phyloP scores from a whole-genome alignment of 2,113 vertebrate species.

The Chaenogobius annularis region DNA sequence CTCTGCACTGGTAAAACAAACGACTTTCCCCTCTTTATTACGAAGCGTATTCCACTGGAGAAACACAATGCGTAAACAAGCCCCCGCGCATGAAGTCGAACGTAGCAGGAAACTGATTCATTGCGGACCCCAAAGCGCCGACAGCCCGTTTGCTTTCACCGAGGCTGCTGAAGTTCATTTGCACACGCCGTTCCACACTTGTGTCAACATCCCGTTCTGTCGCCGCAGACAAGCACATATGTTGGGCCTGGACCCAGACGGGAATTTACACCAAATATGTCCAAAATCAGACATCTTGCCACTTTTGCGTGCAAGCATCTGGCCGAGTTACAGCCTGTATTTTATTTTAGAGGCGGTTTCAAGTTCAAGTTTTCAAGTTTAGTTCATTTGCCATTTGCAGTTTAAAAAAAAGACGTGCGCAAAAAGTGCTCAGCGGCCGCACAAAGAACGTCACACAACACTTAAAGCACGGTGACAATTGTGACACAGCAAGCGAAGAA shows the following conservation, averaged over 20 bases:
- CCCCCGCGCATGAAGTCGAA: not conserved
- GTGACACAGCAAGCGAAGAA: too few species aligned
- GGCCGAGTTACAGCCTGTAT: not conserved
- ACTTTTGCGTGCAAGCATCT: not conserved
- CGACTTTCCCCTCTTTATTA: not conserved
- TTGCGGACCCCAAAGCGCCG: not conserved
- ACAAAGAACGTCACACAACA: too few species aligned
- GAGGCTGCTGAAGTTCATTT: slow-evolving; percentile 12
- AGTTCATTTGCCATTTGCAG: too few species aligned
- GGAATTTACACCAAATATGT: not conserved
- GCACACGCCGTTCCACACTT: slow-evolving; percentile 19
- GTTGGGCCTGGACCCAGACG: not conserved
- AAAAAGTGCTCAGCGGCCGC: too few species aligned
- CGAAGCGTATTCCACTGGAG: not conserved
- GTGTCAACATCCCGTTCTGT: slow-evolving; percentile 22
- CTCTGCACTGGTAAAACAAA: not conserved
- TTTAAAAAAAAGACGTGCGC: too few species aligned
- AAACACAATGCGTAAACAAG: not conserved
- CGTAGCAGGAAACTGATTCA: not conserved
- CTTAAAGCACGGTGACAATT: too few species aligned
- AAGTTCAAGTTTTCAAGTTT: too few species aligned
- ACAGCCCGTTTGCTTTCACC: slow-evolving; percentile 1
- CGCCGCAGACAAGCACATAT: slow-evolving; percentile 11
- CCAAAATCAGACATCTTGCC: not conserved
- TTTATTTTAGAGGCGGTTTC: too few species aligned